Percentiles rank a stretch among this genome's conserved stretches.
Evolutionary conservation across 2,113 vertebrate species (phyloP).

Genomic region (Proteles cristata): DNA sequence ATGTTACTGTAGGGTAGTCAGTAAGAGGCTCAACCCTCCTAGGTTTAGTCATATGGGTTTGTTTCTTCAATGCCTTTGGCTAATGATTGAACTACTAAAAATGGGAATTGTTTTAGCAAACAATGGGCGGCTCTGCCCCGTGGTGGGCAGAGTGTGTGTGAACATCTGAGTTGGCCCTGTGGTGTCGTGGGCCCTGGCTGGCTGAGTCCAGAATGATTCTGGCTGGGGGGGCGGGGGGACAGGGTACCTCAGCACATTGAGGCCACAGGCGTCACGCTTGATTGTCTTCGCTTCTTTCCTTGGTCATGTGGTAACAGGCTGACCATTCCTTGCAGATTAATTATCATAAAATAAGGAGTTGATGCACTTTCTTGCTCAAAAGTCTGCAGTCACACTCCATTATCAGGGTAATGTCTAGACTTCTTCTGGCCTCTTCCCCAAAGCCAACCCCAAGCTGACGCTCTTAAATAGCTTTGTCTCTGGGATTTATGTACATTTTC

Average conservation of each 20-base stretch:
- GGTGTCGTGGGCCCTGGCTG: not conserved
- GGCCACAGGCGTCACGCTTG: not conserved
- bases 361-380: not conserved
- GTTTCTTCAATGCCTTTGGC: constrained; percentile 58
- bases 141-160: not conserved
- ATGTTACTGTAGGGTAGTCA: not conserved
- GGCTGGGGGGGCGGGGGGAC: not conserved
- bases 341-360: not conserved
- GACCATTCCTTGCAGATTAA: not conserved
- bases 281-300: not conserved
- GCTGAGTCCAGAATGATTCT: not conserved
- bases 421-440: not conserved
- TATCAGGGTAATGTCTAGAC: not conserved
- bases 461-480: not conserved
- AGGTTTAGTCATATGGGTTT: constrained; percentile 9
- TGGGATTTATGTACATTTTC: not conserved
- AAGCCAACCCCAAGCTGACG: not conserved
- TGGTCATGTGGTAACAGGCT: not conserved
- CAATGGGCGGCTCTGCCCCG: not conserved
- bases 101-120: constrained; percentile 58
- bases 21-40: not conserved
- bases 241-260: not conserved
- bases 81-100: constrained; percentile 58
- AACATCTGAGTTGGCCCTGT: not conserved
- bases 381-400: not conserved